phyloP scores from a whole-genome alignment of 2,888 invertebrate species.

The Cepaea hortensis region DNA sequence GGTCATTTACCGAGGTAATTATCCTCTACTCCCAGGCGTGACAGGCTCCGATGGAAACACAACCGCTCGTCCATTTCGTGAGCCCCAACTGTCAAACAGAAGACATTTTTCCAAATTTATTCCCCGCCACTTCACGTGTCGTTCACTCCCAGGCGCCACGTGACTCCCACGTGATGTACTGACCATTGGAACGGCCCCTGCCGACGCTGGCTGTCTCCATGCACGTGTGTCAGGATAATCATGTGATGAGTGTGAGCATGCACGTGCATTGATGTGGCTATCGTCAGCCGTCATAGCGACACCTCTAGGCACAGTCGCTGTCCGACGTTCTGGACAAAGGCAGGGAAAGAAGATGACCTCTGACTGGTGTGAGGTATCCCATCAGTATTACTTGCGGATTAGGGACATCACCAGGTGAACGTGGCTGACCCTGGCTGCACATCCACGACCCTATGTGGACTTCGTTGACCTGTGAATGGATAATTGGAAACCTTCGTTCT shows the following conservation, averaged over 20 bases:
- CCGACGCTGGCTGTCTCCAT: neutral
- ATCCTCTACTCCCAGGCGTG: conserved; percentile 12
- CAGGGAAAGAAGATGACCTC: conserved; percentile 12
- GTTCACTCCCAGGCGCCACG: conserved; percentile 12
- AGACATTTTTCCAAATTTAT: conserved; percentile 31
- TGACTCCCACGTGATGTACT: conserved; percentile 17
- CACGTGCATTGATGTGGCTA: conserved; percentile 36
- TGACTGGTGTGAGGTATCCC: neutral
- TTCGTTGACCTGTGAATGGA: conserved; percentile 6
- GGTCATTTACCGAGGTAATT: conserved; percentile 31
- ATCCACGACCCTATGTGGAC: conserved; percentile 9
- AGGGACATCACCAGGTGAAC: conserved; percentile 32
- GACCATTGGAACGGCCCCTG: conserved; percentile 24
- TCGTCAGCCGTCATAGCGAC: conserved; percentile 23
- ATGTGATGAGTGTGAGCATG: conserved; percentile 32
- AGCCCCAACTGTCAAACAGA: conserved; percentile 26
- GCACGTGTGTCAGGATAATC: conserved; percentile 7
- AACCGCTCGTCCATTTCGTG: conserved; percentile 26
- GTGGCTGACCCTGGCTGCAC: conserved; percentile 17
- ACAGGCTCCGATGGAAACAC: conserved; percentile 17
- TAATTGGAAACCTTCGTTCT: neutral
- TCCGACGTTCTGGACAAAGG: conserved; percentile 7
- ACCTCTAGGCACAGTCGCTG: conserved; percentile 14
- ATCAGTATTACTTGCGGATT: conserved; percentile 29
- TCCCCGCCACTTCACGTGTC: neutral